Base-by-base conservation (phyloP, 2,113 vertebrate species). In the Anguilla japonica region DNA sequence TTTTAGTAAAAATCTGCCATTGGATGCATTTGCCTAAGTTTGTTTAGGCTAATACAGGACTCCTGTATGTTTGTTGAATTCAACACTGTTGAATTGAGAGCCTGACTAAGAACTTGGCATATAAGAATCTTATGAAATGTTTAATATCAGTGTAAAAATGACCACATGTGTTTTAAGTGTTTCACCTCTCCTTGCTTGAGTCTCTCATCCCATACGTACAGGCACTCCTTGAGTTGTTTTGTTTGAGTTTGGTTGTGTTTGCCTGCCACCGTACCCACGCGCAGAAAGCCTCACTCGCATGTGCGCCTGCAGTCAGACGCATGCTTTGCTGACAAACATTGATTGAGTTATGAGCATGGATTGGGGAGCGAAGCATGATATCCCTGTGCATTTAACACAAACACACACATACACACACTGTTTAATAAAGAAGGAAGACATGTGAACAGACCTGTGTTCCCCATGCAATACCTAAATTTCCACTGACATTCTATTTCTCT, bases 221-320 rank as follows among this genome's bases (percentile, higher is more conserved):
- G 8, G 50, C 50, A 53, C 9, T 11, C 7, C 50, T 53, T 34
- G 34, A 34, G 34, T 46, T 46, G 43, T 57, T 80, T 71, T 8
- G 63, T n/a, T 71, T 75, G 26, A 34, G 67, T 75, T 75, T 75
- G 71, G 71, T 75, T 75, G 3, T 6, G 7, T 60, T 60, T 15
- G 34, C 34, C 34, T 16, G 57, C 18, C 57, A 60, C 2, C 82
- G n/a, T 84, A 14, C 53, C 50, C 2, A 50, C 86, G 43, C 80
- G 75, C 71, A 60, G 79, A 83, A 34, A 71, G 56, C n/a, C 56
- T 46, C 60, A 67, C 60, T 41, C 88, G 89, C 87, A 85, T 87
- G 90, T 60, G 84, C 57, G 20, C 75, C 40, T 82, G 41, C 14
- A 85, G 20, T 43, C 53, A 82, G 39, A 82, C 22, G 85, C 60